Evolutionary conservation across 2,888 invertebrate species (phyloP).

Genomic region (Itoplectis maculator): DNA sequence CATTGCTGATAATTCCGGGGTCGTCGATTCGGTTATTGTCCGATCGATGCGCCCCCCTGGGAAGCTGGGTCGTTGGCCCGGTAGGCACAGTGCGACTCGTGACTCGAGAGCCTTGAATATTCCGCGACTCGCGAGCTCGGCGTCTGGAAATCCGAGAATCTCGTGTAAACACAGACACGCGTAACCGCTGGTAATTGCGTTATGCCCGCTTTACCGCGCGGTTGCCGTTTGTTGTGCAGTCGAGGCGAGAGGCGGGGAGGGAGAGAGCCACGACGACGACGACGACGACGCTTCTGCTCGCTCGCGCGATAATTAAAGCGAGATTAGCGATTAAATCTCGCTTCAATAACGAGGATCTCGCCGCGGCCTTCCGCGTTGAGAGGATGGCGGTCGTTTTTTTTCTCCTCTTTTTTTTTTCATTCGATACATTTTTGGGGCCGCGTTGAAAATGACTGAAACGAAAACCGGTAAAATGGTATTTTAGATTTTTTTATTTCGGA

Average conservation of each 20-base stretch:
- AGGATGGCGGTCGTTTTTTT: no score
- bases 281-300: slow-evolving; percentile 23
- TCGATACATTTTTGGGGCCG: background rate
- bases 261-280: no score
- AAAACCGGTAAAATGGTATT: no score
- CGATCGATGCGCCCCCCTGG: background rate
- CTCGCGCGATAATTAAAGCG: slow-evolving; percentile 48
- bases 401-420: background rate
- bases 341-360: slow-evolving; percentile 27
- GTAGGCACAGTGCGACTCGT: slow-evolving; percentile 7
- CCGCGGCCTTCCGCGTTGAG: no score
- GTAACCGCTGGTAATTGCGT: slow-evolving; percentile 11
- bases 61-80: slow-evolving; percentile 23
- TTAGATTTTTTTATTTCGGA: no score
- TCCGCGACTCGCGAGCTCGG: background rate
- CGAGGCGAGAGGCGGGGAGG: no score
- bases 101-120: slow-evolving; percentile 20
- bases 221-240: slow-evolving; percentile 12
- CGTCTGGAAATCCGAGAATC: slow-evolving; percentile 20
- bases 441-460: no score
- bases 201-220: slow-evolving; percentile 31
- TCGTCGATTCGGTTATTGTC: slow-evolving; percentile 9
- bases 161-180: background rate
- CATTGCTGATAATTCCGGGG: slow-evolving; percentile 10
- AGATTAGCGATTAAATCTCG: slow-evolving; percentile 49